A percentile compares a stretch with the other conserved stretches of the same genome.
Conservation (phyloP, 2,888 invertebrate species). For the Scaptomyza cyrtandrae region DNA sequence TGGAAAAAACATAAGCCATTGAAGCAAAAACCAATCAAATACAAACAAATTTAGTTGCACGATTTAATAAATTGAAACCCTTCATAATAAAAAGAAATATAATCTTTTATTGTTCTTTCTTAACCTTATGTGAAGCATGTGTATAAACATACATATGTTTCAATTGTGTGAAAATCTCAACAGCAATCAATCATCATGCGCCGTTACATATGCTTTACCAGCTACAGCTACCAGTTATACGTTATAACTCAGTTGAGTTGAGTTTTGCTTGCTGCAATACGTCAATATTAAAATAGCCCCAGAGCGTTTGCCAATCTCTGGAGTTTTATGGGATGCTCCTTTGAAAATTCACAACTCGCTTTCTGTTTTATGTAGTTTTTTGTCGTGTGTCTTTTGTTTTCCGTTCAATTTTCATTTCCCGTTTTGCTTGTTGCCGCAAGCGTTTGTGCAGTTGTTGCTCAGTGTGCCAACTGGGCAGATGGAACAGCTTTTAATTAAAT, state of each 20-base stretch:
- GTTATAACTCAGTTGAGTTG: slow-evolving; percentile 14
- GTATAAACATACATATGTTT: too few relatives aligned
- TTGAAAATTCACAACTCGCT: slow-evolving; percentile 33
- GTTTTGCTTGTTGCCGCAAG: slow-evolving; percentile 17
- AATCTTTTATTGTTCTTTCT: too few relatives aligned
- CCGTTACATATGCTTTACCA: neutral
- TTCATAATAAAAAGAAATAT: too few relatives aligned
- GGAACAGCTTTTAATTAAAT: slow-evolving; percentile 66
- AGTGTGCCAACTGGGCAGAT: slow-evolving; percentile 21
- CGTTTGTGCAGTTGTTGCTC: slow-evolving; percentile 11
- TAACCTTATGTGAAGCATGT: neutral
- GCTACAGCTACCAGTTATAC: neutral
- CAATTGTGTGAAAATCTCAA: neutral
- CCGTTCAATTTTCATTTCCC: neutral
- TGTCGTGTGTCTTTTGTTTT: neutral
- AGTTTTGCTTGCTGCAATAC: slow-evolving; percentile 1
- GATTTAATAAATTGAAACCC: too few relatives aligned
- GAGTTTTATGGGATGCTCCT: slow-evolving; percentile 24
- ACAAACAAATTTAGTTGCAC: too few relatives aligned
- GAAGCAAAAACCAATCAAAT: too few relatives aligned
- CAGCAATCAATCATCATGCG: neutral
- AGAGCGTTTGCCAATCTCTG: neutral
- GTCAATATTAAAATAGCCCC: slow-evolving; percentile 22
- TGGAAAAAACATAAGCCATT: too few relatives aligned
- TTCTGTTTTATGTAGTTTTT: slow-evolving; percentile 3